Evolutionary conservation across 2,113 vertebrate species (phyloP).

Genomic region (Arenaria interpres): DNA sequence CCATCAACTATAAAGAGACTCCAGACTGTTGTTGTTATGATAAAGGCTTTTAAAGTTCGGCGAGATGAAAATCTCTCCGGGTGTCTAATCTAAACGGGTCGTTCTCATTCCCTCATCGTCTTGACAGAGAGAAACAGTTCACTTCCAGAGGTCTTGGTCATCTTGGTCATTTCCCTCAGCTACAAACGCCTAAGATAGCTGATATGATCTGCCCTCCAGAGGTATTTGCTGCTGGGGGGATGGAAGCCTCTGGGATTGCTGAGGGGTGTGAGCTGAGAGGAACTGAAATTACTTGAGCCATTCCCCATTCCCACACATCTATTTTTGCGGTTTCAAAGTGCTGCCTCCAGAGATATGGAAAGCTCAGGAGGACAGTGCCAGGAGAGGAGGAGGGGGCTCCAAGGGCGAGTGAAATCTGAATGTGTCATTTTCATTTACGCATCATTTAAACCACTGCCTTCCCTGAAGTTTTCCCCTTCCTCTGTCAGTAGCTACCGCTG

Average conservation of each 20-base stretch:
- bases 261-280: background rate
- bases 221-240: background rate
- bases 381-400: background rate
- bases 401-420: background rate
- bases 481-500: background rate
- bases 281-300: background rate
- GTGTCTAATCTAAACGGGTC: background rate
- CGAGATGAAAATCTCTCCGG: background rate
- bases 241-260: background rate
- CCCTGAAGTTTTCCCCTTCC: background rate
- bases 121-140: background rate
- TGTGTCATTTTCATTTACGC: background rate
- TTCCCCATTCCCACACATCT: background rate
- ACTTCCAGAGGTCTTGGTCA: background rate
- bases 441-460: background rate
- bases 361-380: background rate
- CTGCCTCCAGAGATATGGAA: background rate
- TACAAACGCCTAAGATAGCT: background rate
- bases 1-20: background rate
- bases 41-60: background rate
- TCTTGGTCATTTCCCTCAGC: background rate
- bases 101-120: rapidly evolving
- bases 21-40: background rate
- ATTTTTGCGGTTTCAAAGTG: background rate
- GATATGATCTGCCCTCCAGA: background rate